Base-by-base conservation (phyloP, 2,888 invertebrate genomes). In the Aplocera efformata region DNA sequence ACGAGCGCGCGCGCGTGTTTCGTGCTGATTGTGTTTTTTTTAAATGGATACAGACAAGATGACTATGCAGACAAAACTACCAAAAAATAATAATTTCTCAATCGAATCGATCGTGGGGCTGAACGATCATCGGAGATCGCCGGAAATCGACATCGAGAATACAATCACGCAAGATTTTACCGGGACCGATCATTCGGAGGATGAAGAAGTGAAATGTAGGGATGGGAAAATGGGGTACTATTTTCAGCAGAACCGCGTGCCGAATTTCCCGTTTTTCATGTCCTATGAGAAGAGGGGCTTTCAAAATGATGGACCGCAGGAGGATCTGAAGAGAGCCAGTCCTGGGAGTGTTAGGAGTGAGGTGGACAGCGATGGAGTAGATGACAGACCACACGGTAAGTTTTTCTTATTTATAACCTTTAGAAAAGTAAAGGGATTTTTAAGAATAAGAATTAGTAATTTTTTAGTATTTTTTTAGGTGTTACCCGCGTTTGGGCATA, bases 81-180 rank as follows among this genome's bases (percentile, higher is more conserved):
- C 27, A 5, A 40, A 90, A 30, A 88, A 91, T 13, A 90, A 90
- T 52, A 91, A 91, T 42, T 91, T 91, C 62, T 91, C 91, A 0
- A 91, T 91, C n/a, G 91, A 91, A 72, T 91, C 91, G 22, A 84
- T 91, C 33, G 91, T 91, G 0, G 89, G 89, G 0, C 53, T 86
- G 3, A 79, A 63, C 39, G 73, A 80, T 9, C 40, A 33, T 9
- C 58, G 79, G 1, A 60, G 83, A 34, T 84, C 84, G 1, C 88
- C 86, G 0, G 88, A 85, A 52, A 88, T 88, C 57, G 88, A 88
- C 64, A 86, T 88, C 0, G 88, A 88, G 32, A 85, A 77, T 13
- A 78, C 72, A 7, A 79, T 85, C 10, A 76, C 79, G 0, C 79
- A 81, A 44, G 85, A 86, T 46, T 85, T 77, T 38, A 64, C 72